Conservation (phyloP, 2,113 vertebrate genomes). For the Kryptolebias marmoratus region DNA sequence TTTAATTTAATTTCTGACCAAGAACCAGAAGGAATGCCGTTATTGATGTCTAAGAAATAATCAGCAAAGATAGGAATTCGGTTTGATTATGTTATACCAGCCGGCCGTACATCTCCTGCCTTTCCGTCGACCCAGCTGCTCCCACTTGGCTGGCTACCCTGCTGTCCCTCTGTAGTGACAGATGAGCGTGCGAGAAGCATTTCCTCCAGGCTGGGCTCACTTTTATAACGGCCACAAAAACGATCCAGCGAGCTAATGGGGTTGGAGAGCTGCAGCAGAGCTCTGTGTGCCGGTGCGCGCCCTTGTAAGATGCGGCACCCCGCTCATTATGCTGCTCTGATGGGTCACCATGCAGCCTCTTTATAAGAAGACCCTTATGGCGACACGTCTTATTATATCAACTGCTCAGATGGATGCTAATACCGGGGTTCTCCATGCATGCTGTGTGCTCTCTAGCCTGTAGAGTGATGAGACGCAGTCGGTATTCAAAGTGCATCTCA, state of each 20-base stretch:
- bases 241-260: constrained; percentile 66
- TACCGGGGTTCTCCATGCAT: constrained; percentile 38
- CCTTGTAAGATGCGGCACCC: constrained; percentile 45
- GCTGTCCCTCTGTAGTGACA: constrained; percentile 63
- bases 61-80: neutral
- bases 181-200: constrained; percentile 66
- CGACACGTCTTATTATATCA: constrained; percentile 69
- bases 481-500: constrained; percentile 62
- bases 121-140: constrained; percentile 29
- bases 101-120: constrained; percentile 19
- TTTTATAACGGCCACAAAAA: constrained; percentile 63
- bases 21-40: neutral
- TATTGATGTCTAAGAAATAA: neutral
- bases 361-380: constrained; percentile 62
- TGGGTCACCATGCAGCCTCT: constrained; percentile 60
- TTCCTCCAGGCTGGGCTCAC: constrained; percentile 67
- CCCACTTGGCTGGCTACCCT: constrained; percentile 61
- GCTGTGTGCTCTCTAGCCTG: constrained; percentile 52
- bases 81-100: neutral
- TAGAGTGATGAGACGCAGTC: constrained; percentile 50
- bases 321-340: constrained; percentile 59
- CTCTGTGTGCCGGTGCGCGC: constrained; percentile 19
- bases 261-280: constrained; percentile 43
- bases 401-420: constrained; percentile 65
- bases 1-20: no score